phyloP scores from a whole-genome alignment of 2,888 invertebrate species.

The Caenorhabditis virilis region DNA sequence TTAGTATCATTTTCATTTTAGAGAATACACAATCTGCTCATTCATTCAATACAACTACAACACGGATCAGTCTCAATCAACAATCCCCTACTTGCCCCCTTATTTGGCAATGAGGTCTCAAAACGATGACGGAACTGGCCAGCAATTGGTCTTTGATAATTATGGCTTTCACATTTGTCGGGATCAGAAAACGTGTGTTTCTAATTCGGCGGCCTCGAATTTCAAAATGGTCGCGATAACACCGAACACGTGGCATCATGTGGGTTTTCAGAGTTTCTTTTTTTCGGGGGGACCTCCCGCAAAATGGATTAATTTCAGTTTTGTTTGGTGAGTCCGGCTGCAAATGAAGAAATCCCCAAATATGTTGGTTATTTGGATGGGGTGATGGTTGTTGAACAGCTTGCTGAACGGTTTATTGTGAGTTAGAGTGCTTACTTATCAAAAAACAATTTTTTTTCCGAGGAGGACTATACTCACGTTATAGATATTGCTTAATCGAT shows the following conservation, averaged over 20 bases:
- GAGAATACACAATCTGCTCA: slow-evolving; percentile 27
- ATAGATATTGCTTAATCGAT: no score
- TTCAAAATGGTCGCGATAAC: slow-evolving; percentile 19
- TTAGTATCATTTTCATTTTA: no score
- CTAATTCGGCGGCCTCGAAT: slow-evolving; percentile 3
- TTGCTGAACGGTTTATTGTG: slow-evolving; percentile 15
- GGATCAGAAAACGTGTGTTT: not conserved
- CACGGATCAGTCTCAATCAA: not conserved
- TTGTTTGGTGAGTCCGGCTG: slow-evolving; percentile 21
- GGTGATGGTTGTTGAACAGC: slow-evolving; percentile 6
- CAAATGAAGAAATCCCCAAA: slow-evolving; percentile 7
- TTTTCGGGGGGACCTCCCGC: not conserved
- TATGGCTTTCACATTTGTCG: slow-evolving; percentile 28
- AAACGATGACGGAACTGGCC: not conserved
- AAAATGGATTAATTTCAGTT: slow-evolving; percentile 13
- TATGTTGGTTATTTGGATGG: slow-evolving; percentile 28
- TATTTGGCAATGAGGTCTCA: slow-evolving; percentile 12
- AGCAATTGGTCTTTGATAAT: slow-evolving; percentile 30
- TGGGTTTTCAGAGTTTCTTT: not conserved
- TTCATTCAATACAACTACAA: slow-evolving; percentile 29
- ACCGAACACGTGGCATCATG: slow-evolving; percentile 38
- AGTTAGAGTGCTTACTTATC: not conserved
- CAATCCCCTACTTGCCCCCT: slow-evolving; percentile 8
- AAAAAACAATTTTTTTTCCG: not conserved
- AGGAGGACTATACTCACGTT: no score